Conservation (phyloP, 2,797 vertebrate species). For the Gallinago solitaria region DNA sequence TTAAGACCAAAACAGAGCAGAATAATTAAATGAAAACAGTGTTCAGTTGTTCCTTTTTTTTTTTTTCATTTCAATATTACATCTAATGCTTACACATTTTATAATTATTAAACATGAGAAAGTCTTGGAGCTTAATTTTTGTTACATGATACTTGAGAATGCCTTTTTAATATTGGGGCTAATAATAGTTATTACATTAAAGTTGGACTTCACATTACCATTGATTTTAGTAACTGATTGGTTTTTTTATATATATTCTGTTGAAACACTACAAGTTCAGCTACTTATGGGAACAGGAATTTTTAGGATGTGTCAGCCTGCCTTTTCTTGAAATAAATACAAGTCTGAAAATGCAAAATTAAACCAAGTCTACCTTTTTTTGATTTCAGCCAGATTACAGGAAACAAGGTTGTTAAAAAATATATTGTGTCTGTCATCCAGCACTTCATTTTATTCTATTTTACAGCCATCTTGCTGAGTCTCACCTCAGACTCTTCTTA, state of each 20-base stretch:
- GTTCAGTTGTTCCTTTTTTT: background rate
- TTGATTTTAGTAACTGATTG: background rate
- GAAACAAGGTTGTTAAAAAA: conserved; percentile 7
- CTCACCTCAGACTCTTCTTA: conserved; percentile 48
- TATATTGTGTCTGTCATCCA: background rate
- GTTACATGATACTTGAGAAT: background rate
- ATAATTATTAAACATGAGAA: background rate
- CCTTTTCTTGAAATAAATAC: background rate
- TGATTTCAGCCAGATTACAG: background rate
- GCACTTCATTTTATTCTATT: conserved; percentile 31
- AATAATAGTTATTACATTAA: background rate
- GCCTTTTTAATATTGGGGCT: background rate
- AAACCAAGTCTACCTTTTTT: conserved; percentile 20
- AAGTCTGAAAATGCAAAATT: background rate
- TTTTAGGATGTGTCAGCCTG: background rate
- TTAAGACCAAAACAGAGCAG: background rate
- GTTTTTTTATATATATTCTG: background rate
- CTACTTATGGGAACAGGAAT: background rate
- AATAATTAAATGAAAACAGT: background rate
- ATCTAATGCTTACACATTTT: background rate
- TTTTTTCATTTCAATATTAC: background rate
- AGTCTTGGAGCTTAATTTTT: background rate
- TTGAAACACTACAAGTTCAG: background rate
- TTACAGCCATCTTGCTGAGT: conserved; percentile 39
- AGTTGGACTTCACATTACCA: background rate